These are phyloP conservation scores for Vireo altiloquus DNA, from an alignment of 2,113 vertebrate genomes.

Conservation along the genomic window DNA sequence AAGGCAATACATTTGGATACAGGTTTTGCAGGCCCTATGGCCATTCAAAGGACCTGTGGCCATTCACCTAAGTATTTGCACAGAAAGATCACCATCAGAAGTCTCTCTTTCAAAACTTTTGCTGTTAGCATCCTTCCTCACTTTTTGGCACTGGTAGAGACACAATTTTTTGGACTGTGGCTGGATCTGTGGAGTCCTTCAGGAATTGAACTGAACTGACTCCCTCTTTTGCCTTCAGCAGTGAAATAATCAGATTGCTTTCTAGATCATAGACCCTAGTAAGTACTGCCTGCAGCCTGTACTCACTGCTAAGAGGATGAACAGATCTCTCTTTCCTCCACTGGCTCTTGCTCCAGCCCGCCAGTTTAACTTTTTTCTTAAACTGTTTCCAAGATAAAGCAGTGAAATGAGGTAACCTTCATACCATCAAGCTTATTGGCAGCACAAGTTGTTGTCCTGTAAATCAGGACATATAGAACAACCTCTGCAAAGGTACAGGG, in stretches of 20 bases:
- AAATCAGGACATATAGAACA: not conserved
- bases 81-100: not conserved
- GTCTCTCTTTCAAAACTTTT: not conserved
- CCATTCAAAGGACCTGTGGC: not conserved
- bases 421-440: rapidly evolving
- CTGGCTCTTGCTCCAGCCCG: not conserved
- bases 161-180: not conserved
- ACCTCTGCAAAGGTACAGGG: not conserved
- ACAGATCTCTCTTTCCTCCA: not conserved
- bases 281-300: not conserved
- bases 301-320: not conserved
- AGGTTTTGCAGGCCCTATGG: not conserved
- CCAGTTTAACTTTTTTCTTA: not conserved
- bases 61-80: not conserved
- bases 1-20: not conserved
- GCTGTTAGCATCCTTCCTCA: not conserved
- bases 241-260: not conserved
- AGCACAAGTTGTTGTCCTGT: not conserved
- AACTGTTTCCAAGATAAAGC: not conserved
- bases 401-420: not conserved
- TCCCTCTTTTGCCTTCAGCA: not conserved
- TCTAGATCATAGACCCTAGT: not conserved
- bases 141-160: not conserved
- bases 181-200: not conserved
- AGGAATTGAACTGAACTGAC: not conserved